Conservation (phyloP, 2,797 vertebrate species). For the Steatocranus sp. region DNA sequence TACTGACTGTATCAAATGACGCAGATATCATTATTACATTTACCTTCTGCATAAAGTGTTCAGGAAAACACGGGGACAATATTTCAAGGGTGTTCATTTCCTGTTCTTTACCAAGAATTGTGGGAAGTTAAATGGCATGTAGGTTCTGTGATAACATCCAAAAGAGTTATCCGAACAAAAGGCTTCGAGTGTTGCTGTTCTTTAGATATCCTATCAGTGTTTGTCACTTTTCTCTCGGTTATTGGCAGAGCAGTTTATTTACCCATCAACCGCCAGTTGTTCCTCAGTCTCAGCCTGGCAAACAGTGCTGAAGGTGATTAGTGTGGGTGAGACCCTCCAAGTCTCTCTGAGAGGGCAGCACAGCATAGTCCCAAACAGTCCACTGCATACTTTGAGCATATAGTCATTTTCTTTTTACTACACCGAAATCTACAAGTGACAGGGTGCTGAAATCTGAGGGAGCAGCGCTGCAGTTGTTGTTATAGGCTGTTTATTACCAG, state of each 20-base stretch:
- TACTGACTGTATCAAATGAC: constrained; percentile 11
- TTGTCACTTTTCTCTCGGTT: background rate
- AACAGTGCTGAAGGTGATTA: constrained; percentile 38
- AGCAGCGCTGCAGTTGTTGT: constrained; percentile 8
- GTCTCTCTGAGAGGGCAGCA: constrained; percentile 24
- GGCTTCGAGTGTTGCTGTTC: constrained; percentile 32
- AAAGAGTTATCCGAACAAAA: constrained; percentile 23
- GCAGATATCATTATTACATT: background rate
- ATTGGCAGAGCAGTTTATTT: background rate
- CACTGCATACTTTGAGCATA: constrained; percentile 32
- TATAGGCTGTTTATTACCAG: constrained; percentile 19
- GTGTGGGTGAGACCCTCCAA: constrained; percentile 50
- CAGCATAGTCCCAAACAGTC: constrained; percentile 32
- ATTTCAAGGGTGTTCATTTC: background rate
- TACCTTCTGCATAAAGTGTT: background rate
- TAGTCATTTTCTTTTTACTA: constrained; percentile 30
- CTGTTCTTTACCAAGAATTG: constrained; percentile 4
- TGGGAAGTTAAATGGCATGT: constrained; percentile 4
- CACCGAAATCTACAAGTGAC: constrained; percentile 35
- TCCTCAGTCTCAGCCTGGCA: constrained; percentile 30
- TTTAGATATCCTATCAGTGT: constrained; percentile 19
- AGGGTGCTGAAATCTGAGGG: constrained; percentile 25
- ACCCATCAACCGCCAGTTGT: constrained; percentile 8
- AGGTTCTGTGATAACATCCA: constrained; percentile 13
- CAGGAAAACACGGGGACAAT: background rate